phyloP scores from a whole-genome alignment of 2,797 vertebrate species.

The Coilia nasus region DNA sequence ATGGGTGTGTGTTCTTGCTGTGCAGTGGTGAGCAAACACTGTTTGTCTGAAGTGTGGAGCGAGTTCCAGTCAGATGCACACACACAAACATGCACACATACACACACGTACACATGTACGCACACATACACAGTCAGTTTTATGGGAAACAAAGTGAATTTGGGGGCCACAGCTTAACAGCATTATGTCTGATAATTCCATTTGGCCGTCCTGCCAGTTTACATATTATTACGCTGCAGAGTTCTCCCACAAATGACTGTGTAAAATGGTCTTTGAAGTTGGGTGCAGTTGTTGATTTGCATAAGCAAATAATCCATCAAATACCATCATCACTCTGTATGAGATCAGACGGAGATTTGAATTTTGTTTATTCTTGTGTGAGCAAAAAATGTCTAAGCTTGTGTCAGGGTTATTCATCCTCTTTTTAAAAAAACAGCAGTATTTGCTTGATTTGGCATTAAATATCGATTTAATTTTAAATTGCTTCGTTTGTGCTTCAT shows the following conservation, averaged over 20 bases:
- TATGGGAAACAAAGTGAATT: slow-evolving; percentile 3
- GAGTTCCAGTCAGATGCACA: not conserved
- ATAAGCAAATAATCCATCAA: slow-evolving; percentile 19
- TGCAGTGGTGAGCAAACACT: not conserved
- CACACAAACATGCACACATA: not conserved
- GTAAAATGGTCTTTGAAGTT: not conserved
- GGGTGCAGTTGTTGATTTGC: not conserved
- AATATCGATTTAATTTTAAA: not conserved
- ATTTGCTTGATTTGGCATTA: not conserved
- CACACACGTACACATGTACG: not conserved
- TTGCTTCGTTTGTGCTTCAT: not conserved
- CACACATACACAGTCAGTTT: not conserved
- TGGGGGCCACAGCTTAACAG: not conserved
- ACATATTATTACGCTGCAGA: not conserved
- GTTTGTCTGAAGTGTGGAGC: not conserved
- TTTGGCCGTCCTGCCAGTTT: slow-evolving; percentile 7
- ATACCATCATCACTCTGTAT: not conserved
- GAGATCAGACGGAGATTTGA: not conserved
- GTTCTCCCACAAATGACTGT: not conserved
- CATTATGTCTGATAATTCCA: not conserved
- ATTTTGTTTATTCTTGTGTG: not conserved
- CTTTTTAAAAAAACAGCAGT: not conserved
- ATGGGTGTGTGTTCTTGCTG: not conserved
- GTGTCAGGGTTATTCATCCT: not conserved
- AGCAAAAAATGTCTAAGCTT: not conserved